These are phyloP conservation scores for Pseudoatta argentina DNA, from an alignment of 1,140 invertebrate species.

Conservation along the genomic window DNA sequence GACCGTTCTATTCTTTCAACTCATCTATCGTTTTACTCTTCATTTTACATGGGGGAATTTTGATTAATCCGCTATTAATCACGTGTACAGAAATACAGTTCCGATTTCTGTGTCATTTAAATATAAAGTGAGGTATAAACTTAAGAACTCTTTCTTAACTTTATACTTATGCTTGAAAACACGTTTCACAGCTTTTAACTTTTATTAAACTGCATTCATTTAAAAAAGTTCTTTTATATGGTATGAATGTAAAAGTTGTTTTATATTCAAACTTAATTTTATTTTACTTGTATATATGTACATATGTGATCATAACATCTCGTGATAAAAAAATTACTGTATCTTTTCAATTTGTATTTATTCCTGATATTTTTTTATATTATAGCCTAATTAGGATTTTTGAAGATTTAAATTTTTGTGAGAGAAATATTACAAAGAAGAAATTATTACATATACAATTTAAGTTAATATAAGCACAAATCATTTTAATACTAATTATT, in stretches of 20 bases:
- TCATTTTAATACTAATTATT: not conserved
- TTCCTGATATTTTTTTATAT: not conserved
- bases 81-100: not conserved
- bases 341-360: not conserved
- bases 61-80: not conserved
- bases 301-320: not conserved
- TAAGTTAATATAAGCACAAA: not conserved
- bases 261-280: not conserved
- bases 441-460: not conserved
- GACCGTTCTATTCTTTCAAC: slow-evolving; percentile 7
- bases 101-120: not conserved
- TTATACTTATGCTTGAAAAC: not conserved
- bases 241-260: not conserved
- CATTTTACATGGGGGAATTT: not conserved
- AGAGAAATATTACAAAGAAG: not conserved
- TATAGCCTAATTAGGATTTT: not conserved
- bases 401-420: not conserved
- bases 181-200: not conserved
- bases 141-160: not conserved
- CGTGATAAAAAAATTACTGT: not conserved
- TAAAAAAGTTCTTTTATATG: not conserved
- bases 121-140: not conserved
- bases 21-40: not conserved
- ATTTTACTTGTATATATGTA: not conserved
- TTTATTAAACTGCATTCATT: not conserved